A percentile compares a stretch with the other conserved stretches of the same genome.
Conservation (phyloP, 2,888 invertebrate species). For the Himalopsyche kuldschensis region DNA sequence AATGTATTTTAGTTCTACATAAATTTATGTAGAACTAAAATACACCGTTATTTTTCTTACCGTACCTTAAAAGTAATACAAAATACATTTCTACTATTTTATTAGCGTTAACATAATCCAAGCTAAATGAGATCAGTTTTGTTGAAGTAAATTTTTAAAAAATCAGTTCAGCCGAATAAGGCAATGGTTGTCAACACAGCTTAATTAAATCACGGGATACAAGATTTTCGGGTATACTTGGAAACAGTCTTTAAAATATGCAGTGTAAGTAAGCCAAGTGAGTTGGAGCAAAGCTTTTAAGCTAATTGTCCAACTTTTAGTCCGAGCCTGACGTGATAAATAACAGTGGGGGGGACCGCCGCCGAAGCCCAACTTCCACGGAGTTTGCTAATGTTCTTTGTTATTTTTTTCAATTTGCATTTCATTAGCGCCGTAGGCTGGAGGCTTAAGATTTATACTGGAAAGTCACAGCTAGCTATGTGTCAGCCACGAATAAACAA, state of each 20-base stretch:
- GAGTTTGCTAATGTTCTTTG: conserved; percentile 20
- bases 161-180: background rate
- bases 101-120: too few species aligned
- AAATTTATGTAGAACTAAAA: too few species aligned
- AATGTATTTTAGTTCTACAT: too few species aligned
- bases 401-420: conserved; percentile 33
- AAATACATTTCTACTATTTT: too few species aligned
- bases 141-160: too few species aligned
- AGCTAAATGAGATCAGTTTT: too few species aligned
- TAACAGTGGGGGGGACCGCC: conserved; percentile 5
- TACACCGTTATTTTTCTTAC: too few species aligned
- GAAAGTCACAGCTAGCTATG: conserved; percentile 10
- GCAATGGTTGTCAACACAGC: background rate
- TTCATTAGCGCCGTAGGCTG: conserved; percentile 26
- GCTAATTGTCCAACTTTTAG: conserved; percentile 36
- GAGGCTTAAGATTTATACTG: conserved; percentile 23
- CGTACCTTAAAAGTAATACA: too few species aligned
- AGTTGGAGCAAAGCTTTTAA: conserved; percentile 21
- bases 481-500: conserved; percentile 17
- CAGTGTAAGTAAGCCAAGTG: background rate
- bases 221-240: background rate
- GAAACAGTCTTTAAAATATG: background rate
- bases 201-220: background rate
- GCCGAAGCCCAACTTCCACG: background rate
- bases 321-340: conserved; percentile 25